Evolutionary conservation across 2,888 invertebrate genomes (phyloP).

Genomic region (Suillia variegata): DNA sequence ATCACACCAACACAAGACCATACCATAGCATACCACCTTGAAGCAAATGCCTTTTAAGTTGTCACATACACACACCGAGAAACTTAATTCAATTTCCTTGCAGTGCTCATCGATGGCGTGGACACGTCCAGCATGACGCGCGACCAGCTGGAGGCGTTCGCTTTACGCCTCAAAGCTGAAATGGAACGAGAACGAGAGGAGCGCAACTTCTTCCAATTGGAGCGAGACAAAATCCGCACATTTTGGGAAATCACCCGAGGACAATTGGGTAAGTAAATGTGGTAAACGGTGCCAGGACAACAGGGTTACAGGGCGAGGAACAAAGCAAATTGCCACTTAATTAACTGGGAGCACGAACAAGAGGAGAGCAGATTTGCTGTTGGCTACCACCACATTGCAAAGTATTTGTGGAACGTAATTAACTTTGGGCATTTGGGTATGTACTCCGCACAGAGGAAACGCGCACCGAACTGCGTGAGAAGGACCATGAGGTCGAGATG

Average conservation of each 20-base stretch:
- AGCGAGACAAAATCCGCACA: conserved; percentile 90
- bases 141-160: conserved; percentile 90
- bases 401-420: not conserved
- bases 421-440: conserved; percentile 13
- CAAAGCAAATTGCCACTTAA: conserved; percentile 11
- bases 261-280: conserved; percentile 75
- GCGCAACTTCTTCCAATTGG: conserved; percentile 92
- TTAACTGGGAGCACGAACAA: conserved; percentile 11
- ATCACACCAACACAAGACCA: no score
- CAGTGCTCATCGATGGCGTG: conserved; percentile 83
- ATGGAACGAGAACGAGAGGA: conserved; percentile 94
- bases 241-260: conserved; percentile 95
- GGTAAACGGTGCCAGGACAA: not conserved
- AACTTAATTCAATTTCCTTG: conserved; percentile 31
- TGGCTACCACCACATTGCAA: no score
- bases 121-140: conserved; percentile 91
- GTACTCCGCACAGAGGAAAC: conserved; percentile 55
- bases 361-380: no score
- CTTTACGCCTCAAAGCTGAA: conserved; percentile 84
- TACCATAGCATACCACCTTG: no score
- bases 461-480: conserved; percentile 66
- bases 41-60: not conserved
- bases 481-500: conserved; percentile 88
- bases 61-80: not conserved
- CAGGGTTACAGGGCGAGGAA: not conserved